Conservation (phyloP, 2,888 invertebrate genomes). For the Yponomeuta evonymella region DNA sequence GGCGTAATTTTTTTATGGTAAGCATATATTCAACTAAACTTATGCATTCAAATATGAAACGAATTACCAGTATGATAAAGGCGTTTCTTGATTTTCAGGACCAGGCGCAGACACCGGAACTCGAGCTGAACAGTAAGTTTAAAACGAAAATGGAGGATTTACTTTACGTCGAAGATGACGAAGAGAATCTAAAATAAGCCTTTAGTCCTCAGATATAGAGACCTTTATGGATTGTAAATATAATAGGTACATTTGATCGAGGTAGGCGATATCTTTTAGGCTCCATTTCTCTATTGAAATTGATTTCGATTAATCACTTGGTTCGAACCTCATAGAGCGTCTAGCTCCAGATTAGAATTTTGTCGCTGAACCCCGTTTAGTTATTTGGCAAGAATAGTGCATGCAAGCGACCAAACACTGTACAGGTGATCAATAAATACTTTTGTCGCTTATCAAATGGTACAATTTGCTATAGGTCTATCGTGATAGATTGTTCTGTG, state of each 20-base stretch:
- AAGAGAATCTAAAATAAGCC: slow-evolving; percentile 58
- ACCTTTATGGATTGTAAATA: background rate
- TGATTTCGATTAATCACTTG: too few relatives aligned
- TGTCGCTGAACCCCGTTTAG: too few relatives aligned
- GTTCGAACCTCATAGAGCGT: too few relatives aligned
- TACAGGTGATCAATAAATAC: too few relatives aligned
- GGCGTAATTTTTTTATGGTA: background rate
- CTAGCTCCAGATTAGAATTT: too few relatives aligned
- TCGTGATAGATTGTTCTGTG: too few relatives aligned
- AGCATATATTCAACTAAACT: background rate
- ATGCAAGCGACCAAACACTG: too few relatives aligned
- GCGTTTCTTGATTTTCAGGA: background rate
- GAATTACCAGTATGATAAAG: background rate
- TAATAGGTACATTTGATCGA: background rate
- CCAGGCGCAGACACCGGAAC: slow-evolving; percentile 32
- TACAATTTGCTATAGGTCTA: too few relatives aligned
- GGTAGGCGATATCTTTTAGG: background rate
- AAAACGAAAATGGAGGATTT: slow-evolving; percentile 65
- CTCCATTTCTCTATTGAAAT: too few relatives aligned
- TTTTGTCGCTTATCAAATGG: too few relatives aligned
- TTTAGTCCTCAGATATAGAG: background rate
- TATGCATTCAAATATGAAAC: background rate
- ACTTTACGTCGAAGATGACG: slow-evolving; percentile 64
- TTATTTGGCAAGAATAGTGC: too few relatives aligned
- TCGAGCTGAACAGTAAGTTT: slow-evolving; percentile 51